phyloP scores from a whole-genome alignment of 1,140 invertebrate genomes.

The Drosophila trapezifrons region DNA sequence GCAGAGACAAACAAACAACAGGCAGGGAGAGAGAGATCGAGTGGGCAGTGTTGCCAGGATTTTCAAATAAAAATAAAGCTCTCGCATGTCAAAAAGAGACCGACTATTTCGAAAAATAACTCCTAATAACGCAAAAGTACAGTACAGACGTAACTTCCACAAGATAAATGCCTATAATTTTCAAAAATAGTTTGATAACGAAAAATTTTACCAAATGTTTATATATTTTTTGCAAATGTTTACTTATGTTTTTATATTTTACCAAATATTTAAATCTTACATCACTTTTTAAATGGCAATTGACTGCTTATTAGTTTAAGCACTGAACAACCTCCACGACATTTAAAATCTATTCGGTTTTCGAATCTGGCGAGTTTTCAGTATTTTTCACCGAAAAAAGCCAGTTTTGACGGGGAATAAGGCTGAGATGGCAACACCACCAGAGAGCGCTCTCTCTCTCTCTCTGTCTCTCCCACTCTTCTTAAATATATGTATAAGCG shows the following conservation, averaged over 20 bases:
- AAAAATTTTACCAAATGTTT: too few relatives aligned
- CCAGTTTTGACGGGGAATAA: neutral
- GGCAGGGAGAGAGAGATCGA: conserved; percentile 3
- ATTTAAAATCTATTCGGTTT: neutral
- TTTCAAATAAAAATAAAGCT: neutral
- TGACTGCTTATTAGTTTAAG: neutral
- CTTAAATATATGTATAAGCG: neutral
- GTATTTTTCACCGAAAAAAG: conserved; percentile 2
- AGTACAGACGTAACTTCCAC: too few relatives aligned
- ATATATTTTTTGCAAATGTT: too few relatives aligned
- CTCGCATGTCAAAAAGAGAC: neutral
- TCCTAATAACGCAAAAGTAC: neutral
- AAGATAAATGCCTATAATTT: too few relatives aligned
- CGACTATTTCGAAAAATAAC: neutral
- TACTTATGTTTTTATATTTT: too few relatives aligned
- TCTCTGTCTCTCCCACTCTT: conserved; percentile 5
- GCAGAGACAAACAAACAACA: conserved; percentile 49
- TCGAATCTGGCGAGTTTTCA: neutral
- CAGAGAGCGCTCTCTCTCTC: neutral
- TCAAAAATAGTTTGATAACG: too few relatives aligned
- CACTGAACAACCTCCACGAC: neutral
- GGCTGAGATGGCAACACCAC: conserved; percentile 1
- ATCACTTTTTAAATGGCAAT: neutral
- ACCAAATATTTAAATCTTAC: neutral
- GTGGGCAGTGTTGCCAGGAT: conserved; percentile 6